Evolutionary conservation across 2,888 invertebrate species (phyloP).

Genomic region (Rhagonycha lutea): DNA sequence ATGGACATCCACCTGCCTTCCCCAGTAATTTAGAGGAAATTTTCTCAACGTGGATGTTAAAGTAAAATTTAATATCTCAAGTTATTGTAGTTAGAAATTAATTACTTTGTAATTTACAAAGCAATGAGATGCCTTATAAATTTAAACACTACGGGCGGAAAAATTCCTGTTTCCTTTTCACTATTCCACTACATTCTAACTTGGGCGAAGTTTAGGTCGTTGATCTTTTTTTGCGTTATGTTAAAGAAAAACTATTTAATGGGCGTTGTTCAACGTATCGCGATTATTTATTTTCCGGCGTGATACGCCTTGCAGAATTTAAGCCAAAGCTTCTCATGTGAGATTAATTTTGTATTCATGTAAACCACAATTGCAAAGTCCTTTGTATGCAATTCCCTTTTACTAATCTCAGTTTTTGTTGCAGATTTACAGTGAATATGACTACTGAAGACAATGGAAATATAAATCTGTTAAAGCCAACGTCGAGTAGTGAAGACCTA

Average conservation of each 20-base stretch:
- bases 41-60: background rate
- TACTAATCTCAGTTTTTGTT: background rate
- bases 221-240: background rate
- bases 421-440: conserved; percentile 34
- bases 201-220: background rate
- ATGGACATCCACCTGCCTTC: background rate
- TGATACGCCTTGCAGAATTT: background rate
- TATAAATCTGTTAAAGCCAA: conserved; percentile 49
- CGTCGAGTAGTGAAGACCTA: conserved; percentile 66
- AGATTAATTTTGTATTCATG: background rate
- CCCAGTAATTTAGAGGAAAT: background rate
- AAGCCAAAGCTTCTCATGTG: background rate
- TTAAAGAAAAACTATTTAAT: background rate
- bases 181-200: background rate
- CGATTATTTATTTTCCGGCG: no score
- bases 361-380: background rate
- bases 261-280: no score
- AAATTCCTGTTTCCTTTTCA: background rate
- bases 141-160: background rate
- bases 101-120: background rate
- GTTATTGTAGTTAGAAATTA: background rate
- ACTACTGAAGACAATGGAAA: conserved; percentile 55
- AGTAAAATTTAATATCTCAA: background rate
- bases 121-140: background rate
- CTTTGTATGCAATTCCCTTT: background rate